phyloP scores from a whole-genome alignment of 2,888 invertebrate species.

The Amphipoea lucens region DNA sequence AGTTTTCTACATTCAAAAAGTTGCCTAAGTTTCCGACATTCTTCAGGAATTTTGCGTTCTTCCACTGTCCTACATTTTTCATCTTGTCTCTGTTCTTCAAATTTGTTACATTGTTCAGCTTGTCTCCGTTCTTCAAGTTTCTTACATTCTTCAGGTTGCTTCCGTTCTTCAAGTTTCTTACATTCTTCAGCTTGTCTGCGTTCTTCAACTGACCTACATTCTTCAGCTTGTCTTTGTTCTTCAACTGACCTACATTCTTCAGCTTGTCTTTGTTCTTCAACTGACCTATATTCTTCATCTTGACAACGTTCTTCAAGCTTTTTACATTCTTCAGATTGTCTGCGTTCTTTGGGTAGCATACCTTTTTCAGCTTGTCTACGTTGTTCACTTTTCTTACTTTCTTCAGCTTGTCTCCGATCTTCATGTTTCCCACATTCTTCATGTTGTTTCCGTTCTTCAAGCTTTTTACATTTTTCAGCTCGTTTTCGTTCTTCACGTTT shows the following conservation, averaged over 20 bases:
- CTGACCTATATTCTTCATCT: neutral
- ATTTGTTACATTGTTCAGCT: neutral
- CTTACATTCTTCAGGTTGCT: neutral
- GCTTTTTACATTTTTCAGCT: neutral
- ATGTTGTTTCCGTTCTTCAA: neutral
- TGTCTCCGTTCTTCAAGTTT: neutral
- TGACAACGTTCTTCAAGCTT: neutral
- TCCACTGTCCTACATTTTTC: neutral
- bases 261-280: neutral
- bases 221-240: neutral
- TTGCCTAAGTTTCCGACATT: constrained; percentile 1
- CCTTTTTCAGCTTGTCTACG: neutral
- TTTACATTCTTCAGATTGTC: neutral
- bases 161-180: neutral
- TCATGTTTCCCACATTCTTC: neutral
- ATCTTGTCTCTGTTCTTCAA: neutral
- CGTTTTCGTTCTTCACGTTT: neutral
- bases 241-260: neutral
- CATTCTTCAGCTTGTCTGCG: neutral
- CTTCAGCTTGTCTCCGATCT: neutral
- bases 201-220: neutral
- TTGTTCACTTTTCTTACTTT: neutral
- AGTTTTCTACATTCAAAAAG: neutral
- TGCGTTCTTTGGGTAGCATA: neutral
- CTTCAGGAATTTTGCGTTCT: neutral